Conservation (phyloP, 2,113 vertebrate species). For the Clarias macrocephalus region DNA sequence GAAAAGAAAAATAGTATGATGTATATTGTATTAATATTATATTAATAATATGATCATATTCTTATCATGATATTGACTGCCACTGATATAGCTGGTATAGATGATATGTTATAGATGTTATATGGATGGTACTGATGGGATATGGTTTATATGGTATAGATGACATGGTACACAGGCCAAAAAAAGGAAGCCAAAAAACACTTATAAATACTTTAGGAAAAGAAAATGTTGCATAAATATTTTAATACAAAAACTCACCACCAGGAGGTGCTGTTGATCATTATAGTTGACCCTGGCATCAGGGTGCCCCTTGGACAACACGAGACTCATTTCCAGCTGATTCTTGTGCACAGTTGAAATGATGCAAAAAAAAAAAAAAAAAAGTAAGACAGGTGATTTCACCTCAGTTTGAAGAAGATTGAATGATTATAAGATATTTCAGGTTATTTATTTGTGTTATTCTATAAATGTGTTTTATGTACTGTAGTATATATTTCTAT, state of each 20-base stretch:
- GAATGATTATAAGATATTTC: neutral
- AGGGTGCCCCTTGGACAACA: neutral
- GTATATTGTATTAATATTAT: too few relatives aligned
- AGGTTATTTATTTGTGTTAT: neutral
- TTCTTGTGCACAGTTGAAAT: neutral
- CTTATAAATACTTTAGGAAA: too few relatives aligned
- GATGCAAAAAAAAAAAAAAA: neutral
- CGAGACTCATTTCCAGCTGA: neutral
- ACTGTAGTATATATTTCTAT: too few relatives aligned
- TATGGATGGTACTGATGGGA: neutral
- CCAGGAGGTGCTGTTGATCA: slow-evolving; percentile 32
- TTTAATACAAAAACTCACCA: neutral
- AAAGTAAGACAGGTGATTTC: neutral
- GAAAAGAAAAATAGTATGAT: too few relatives aligned
- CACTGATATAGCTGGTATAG: neutral
- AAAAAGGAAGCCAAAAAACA: too few relatives aligned
- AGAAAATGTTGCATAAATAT: too few relatives aligned
- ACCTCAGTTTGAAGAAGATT: neutral
- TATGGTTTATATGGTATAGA: neutral
- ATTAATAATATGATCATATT: too few relatives aligned
- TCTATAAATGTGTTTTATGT: neutral
- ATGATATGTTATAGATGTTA: neutral
- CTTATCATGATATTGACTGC: too few relatives aligned
- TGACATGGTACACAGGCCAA: too few relatives aligned
- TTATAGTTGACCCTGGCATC: neutral